Percentiles rank a stretch among this genome's conserved stretches.
Evolutionary conservation across 2,888 invertebrate species (phyloP).

Genomic region (Phyto melanocephala): DNA sequence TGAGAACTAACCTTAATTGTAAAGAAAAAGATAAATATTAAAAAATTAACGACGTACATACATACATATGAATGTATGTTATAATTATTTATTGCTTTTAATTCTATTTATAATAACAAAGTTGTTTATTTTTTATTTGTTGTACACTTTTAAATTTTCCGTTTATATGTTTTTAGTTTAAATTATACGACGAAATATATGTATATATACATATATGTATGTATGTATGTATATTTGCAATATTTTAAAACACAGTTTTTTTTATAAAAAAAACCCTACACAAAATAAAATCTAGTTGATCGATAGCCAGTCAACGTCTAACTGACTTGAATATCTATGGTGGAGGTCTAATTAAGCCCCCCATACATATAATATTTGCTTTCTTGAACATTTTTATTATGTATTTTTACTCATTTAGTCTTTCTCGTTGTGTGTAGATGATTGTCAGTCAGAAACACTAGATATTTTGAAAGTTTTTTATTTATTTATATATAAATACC

Average conservation of each 20-base stretch:
- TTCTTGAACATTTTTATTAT: constrained; percentile 24
- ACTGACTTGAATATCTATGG: constrained; percentile 68
- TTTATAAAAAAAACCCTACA: not conserved
- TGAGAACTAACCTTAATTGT: constrained; percentile 31
- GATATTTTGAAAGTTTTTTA: not conserved
- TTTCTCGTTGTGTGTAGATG: not conserved
- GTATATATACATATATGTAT: no score
- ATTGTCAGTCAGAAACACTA: constrained; percentile 28
- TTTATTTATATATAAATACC: not conserved
- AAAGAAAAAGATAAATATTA: not conserved
- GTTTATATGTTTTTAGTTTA: not conserved
- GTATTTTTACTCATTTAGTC: constrained; percentile 21
- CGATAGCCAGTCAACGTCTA: constrained; percentile 70
- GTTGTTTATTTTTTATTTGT: not conserved
- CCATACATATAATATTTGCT: constrained; percentile 27
- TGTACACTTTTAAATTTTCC: not conserved
- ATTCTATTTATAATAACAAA: not conserved
- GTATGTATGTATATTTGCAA: no score
- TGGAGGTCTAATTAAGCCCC: constrained; percentile 61
- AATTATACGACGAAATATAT: constrained; percentile 17
- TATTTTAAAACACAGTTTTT: constrained; percentile 10
- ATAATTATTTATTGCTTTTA: no score
- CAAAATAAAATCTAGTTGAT: constrained; percentile 67
- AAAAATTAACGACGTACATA: no score
- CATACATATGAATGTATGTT: no score